phyloP scores from a whole-genome alignment of 35 echinoderm and acorn worm species.

The Strongylocentrotus purpuratus region DNA sequence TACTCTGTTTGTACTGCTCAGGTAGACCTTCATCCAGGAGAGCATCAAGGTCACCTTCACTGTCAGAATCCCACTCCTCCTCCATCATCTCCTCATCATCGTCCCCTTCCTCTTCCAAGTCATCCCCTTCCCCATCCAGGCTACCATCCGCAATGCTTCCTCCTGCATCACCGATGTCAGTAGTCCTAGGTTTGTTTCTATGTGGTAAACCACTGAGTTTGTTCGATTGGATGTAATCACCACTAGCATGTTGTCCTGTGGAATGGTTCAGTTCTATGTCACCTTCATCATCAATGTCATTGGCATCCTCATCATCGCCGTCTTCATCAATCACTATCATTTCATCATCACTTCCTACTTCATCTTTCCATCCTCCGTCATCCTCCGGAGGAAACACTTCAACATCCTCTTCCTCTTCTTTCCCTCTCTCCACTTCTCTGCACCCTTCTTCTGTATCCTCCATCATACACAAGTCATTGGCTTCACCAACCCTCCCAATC shows the following conservation, averaged over 20 bases:
- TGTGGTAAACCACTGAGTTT: neutral
- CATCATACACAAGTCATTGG: neutral
- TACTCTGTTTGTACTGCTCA: conserved; percentile 47
- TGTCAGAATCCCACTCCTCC: conserved; percentile 61
- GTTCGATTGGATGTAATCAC: neutral
- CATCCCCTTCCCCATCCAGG: neutral
- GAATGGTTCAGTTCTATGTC: neutral
- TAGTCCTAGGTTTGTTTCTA: neutral
- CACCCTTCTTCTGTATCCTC: conserved; percentile 17
- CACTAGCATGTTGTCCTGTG: neutral
- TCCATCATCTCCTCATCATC: conserved; percentile 42
- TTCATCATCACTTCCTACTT: conserved; percentile 12
- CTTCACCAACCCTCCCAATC: neutral
- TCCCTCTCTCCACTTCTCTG: neutral
- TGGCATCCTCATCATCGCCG: neutral
- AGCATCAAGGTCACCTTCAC: conserved; percentile 70
- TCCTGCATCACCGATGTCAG: neutral
- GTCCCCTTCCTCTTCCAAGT: neutral
- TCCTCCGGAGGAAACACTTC: conserved; percentile 12
- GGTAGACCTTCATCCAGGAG: conserved; percentile 70
- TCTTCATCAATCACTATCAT: conserved; percentile 10
- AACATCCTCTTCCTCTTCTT: conserved; percentile 10
- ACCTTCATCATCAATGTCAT: neutral
- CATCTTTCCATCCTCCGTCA: conserved; percentile 18
- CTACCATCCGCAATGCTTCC: neutral